Evolutionary conservation across 1,140 invertebrate genomes (phyloP).

Genomic region (Hylyphantes graminicola): DNA sequence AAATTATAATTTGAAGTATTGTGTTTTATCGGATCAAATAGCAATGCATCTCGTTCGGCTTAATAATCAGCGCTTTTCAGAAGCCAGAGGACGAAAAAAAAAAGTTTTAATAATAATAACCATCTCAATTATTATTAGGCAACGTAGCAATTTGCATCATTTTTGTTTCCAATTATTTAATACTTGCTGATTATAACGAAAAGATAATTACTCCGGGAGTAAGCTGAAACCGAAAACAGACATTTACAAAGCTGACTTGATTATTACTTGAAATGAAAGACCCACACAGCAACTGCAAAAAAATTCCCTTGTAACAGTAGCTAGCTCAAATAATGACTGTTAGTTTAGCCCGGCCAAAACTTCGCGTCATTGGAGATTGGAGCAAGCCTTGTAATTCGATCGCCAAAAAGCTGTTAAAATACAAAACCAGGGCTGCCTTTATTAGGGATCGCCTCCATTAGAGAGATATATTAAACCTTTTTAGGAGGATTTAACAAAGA

Average conservation of each 20-base stretch:
- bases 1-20: no score
- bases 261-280: constrained; percentile 41
- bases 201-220: constrained; percentile 48
- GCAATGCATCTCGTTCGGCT: no score
- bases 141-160: constrained; percentile 42
- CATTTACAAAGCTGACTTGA: constrained; percentile 51
- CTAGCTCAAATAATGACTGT: constrained; percentile 47
- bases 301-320: constrained; percentile 28
- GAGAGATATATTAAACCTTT: constrained; percentile 16
- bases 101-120: constrained; percentile 11
- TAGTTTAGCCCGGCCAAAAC: constrained; percentile 48
- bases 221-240: constrained; percentile 46
- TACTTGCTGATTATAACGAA: constrained; percentile 50
- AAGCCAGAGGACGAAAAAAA: not conserved
- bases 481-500: not conserved
- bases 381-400: constrained; percentile 39
- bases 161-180: constrained; percentile 49
- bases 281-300: not conserved
- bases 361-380: not conserved
- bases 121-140: constrained; percentile 31
- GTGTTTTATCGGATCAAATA: no score
- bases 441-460: constrained; percentile 40
- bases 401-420: constrained; percentile 56
- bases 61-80: not conserved
- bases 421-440: constrained; percentile 25